These are phyloP conservation scores for Halcyon badia DNA, from an alignment of 2,797 vertebrate genomes.

Conservation along the genomic window DNA sequence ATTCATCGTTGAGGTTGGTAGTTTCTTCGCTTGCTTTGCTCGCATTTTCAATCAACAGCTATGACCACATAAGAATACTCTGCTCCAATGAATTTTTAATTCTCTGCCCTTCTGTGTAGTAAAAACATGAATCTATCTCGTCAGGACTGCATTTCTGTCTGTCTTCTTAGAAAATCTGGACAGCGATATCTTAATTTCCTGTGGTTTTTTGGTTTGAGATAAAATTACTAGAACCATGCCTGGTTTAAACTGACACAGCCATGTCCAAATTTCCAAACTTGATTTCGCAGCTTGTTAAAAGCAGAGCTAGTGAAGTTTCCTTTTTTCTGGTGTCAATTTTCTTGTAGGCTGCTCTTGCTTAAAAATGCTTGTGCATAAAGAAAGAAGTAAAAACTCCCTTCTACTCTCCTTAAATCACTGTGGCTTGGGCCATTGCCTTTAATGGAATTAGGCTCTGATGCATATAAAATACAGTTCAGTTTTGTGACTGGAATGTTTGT, in stretches of 20 bases:
- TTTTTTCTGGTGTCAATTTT: slow-evolving; percentile 11
- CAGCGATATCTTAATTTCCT: background rate
- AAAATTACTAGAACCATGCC: background rate
- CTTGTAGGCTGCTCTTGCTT: slow-evolving; percentile 2
- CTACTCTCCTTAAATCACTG: background rate
- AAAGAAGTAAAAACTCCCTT: slow-evolving; percentile 10
- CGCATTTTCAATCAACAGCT: background rate
- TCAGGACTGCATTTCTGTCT: background rate
- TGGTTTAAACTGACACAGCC: background rate
- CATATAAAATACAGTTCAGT: slow-evolving; percentile 23
- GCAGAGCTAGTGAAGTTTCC: background rate
- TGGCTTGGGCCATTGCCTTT: slow-evolving; percentile 14
- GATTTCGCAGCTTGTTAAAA: background rate
- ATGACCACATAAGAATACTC: background rate
- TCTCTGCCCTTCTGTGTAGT: background rate
- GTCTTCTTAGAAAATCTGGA: background rate
- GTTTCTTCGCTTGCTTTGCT: background rate
- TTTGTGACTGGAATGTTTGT: background rate
- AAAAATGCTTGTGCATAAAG: slow-evolving; percentile 8
- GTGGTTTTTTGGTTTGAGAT: background rate
- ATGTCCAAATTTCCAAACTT: background rate
- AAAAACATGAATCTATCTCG: background rate
- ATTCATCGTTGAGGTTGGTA: background rate
- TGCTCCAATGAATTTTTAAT: background rate
- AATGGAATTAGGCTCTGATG: slow-evolving; percentile 59